phyloP scores from a whole-genome alignment of 2,888 invertebrate species.

The Plebejus argus region DNA sequence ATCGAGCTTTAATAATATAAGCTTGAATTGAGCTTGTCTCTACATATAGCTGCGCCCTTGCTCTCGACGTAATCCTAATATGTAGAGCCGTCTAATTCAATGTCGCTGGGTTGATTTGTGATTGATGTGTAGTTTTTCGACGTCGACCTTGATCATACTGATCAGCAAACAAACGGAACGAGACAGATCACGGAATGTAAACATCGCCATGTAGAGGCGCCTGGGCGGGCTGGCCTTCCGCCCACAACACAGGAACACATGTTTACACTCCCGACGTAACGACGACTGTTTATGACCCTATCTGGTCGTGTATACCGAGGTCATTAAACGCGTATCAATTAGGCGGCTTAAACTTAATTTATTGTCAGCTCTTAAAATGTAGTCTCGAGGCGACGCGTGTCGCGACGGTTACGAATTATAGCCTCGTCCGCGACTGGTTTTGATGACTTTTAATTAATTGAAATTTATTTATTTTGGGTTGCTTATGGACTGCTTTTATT shows the following conservation, averaged over 20 bases:
- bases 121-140: constrained; percentile 16
- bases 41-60: background rate
- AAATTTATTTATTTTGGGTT: constrained; percentile 12
- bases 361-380: constrained; percentile 20
- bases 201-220: constrained; percentile 39
- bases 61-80: background rate
- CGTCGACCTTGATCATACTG: constrained; percentile 32
- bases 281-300: constrained; percentile 38
- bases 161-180: constrained; percentile 42
- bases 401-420: constrained; percentile 11
- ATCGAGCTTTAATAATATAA: background rate
- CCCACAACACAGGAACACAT: constrained; percentile 68
- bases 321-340: constrained; percentile 27
- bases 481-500: constrained; percentile 11
- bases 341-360: constrained; percentile 16
- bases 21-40: background rate
- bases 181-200: constrained; percentile 52
- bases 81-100: constrained; percentile 21
- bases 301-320: constrained; percentile 27
- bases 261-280: constrained; percentile 59
- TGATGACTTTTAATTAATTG: constrained; percentile 6
- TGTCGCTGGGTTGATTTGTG: constrained; percentile 13
- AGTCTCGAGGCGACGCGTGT: background rate
- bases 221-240: constrained; percentile 63
- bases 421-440: constrained; percentile 13